phyloP scores from a whole-genome alignment of 64 coral and sea anemone genomes.

The Stichodactyla mertensii region DNA sequence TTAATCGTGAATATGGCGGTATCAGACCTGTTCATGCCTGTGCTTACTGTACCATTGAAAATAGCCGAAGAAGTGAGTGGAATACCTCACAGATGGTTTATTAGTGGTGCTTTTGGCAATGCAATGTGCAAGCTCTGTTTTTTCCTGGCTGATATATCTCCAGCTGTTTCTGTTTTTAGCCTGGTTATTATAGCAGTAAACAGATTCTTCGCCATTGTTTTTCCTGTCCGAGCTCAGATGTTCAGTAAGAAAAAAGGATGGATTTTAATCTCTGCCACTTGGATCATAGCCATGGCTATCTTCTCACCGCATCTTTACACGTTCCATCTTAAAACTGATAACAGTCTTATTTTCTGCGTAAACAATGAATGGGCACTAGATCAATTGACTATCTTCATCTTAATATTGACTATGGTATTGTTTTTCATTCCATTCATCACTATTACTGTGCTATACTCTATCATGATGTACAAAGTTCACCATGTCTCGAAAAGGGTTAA shows the following conservation, averaged over 20 bases:
- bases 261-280: constrained; percentile 37
- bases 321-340: neutral
- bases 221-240: constrained; percentile 43
- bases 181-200: constrained; percentile 58
- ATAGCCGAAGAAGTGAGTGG: constrained; percentile 10
- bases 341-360: neutral
- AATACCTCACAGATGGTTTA: neutral
- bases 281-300: constrained; percentile 43
- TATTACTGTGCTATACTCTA: constrained; percentile 48
- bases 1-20: constrained; percentile 79
- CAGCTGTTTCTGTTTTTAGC: constrained; percentile 66
- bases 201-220: constrained; percentile 59
- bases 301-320: constrained; percentile 34
- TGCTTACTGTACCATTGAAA: constrained; percentile 38
- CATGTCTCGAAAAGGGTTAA: neutral
- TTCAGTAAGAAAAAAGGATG: constrained; percentile 20
- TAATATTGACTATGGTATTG: constrained; percentile 33
- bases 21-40: constrained; percentile 46
- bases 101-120: constrained; percentile 7
- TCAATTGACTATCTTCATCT: constrained; percentile 27
- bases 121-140: constrained; percentile 52
- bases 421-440: constrained; percentile 50
- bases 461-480: constrained; percentile 50
- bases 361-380: constrained; percentile 30
- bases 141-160: constrained; percentile 44